Percentiles rank a stretch among this genome's conserved stretches.
phyloP scores from a whole-genome alignment of 2,797 vertebrate genomes.

The Melanotaenia boesemani region DNA sequence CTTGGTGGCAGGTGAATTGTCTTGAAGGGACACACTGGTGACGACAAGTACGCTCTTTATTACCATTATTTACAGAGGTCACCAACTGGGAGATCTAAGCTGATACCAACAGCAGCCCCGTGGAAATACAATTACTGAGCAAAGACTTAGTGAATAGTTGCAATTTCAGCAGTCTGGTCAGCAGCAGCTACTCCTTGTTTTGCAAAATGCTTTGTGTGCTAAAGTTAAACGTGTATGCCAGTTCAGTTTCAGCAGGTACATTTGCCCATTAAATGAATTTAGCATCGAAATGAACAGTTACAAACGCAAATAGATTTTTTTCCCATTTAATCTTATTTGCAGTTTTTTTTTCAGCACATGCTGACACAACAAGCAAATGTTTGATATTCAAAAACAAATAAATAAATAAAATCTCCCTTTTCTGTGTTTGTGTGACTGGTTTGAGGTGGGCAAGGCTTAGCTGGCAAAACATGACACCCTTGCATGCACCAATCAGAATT shows the following conservation, averaged over 20 bases:
- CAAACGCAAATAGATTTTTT: neutral
- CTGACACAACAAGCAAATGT: neutral
- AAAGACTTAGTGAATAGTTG: constrained; percentile 78
- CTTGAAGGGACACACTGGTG: constrained; percentile 66
- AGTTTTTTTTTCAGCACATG: neutral
- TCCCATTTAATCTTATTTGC: neutral
- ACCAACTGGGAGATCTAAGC: constrained; percentile 80
- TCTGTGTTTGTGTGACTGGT: neutral
- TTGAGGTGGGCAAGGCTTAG: neutral
- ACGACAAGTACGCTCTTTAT: constrained; percentile 73
- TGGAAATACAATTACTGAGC: constrained; percentile 81
- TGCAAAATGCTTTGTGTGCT: constrained; percentile 78
- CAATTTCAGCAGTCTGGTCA: constrained; percentile 80
- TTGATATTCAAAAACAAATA: neutral
- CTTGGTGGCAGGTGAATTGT: constrained; percentile 73
- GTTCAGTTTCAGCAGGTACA: constrained; percentile 46
- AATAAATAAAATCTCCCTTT: neutral
- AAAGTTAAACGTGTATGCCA: constrained; percentile 59
- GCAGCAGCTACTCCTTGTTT: constrained; percentile 48
- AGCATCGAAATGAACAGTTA: constrained; percentile 20
- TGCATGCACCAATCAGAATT: neutral
- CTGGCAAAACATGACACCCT: neutral
- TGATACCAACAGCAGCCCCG: constrained; percentile 81
- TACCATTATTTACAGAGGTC: constrained; percentile 76
- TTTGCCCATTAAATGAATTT: constrained; percentile 45